Percentiles rank a stretch among this genome's conserved stretches.
Evolutionary conservation across 2,113 vertebrate genomes (phyloP).

Genomic region (Gnathonemus echidnorhynchus): DNA sequence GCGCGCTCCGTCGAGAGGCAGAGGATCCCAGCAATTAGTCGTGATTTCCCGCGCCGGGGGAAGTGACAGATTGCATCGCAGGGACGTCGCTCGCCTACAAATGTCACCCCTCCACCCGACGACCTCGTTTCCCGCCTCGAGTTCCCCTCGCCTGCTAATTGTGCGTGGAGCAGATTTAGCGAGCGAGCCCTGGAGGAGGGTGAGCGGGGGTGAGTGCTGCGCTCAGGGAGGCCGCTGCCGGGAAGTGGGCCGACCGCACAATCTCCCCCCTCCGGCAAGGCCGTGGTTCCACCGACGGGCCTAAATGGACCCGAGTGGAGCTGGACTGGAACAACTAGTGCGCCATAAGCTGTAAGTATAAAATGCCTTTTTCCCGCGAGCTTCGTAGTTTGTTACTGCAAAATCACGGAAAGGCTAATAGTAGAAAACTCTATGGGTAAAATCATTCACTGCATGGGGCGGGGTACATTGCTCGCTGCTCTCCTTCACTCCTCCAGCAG

Average conservation of each 20-base stretch:
- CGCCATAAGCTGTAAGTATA: neutral
- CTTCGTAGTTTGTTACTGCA: neutral
- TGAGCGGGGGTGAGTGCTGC: neutral
- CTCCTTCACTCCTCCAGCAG: neutral
- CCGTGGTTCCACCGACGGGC: neutral
- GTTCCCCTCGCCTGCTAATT: neutral
- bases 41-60: neutral
- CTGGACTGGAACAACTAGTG: neutral
- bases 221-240: neutral
- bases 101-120: neutral
- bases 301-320: neutral
- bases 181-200: neutral
- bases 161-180: neutral
- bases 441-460: neutral
- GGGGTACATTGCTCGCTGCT: neutral
- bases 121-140: neutral
- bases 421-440: neutral
- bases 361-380: neutral
- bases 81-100: neutral
- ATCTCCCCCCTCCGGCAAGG: neutral
- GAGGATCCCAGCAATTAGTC: neutral
- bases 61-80: conserved; percentile 1
- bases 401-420: neutral
- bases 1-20: neutral
- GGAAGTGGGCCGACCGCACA: neutral